Base-by-base conservation (phyloP, 2,113 vertebrate genomes). In the Carassius carassius region DNA sequence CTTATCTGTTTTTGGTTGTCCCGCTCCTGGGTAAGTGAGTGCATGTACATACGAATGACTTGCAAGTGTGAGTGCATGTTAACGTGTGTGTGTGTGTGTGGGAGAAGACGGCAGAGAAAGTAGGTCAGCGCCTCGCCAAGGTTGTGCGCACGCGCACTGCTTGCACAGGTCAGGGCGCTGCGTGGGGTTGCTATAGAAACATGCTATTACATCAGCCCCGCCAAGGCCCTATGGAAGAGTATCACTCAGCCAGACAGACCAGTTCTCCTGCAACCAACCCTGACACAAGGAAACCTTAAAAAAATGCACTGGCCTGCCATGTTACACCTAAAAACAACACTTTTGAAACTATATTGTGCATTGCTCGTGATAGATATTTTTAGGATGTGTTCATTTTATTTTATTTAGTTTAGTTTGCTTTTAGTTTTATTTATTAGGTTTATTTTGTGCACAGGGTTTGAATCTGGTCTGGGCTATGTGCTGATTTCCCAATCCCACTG, bases 91-190 rank as follows among this genome's bases (percentile, higher is more conserved):
- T 74, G 84, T 88, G 86, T 74, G 77, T 73, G 88, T 65, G 73
- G 0, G 85, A 85, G 88, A 90, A 82, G 78, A 90, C 84, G 88
- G 90, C 83, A 90, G 87, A 62, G 86, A 92, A 94, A 94, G 93
- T 94, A 94, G 94, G 93, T 95, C 92, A 94, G 90, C 25, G 86
- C 89, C 84, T 79, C 90, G 91, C 90, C 85, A 87, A 81, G 90
- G 90, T 89, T 91, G 89, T 88, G 89, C 89, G 89, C 90, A 92
- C 89, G 90, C 92, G 88, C 89, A 85, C 84, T 90, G 88, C 69
- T 87, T 54, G 41, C 67, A 58, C 67, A 67, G 35, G 93, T 91
- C 91, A 87, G 87, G 89, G 86, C 81, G 78, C 90, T 91, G 89
- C 21, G 85, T 89, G 90, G 83, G 89, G 91, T 87, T 90, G 88